Evolutionary conservation across 2,113 vertebrate species (phyloP), one percentile per base, ranked within the genome.

Genomic region (Thunnus thynnus): DNA sequence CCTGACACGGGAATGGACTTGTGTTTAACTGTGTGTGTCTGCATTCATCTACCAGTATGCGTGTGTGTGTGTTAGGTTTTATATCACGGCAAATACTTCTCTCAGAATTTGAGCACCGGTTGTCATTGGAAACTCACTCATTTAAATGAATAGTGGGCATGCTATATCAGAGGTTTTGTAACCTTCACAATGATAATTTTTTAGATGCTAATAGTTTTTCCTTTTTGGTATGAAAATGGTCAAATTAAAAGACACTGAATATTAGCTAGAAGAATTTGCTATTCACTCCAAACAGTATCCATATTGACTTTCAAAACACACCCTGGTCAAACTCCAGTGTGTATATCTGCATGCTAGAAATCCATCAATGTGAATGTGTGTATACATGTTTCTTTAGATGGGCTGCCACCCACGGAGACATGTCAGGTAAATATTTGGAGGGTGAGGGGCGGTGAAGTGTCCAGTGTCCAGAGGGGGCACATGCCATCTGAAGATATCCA

Each of bases 331-430:
- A 55, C 47, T n/a, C 60, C 11, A 13, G 72, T 85, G 78, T 83
- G 86, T 86, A 69, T 82, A 76, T 82, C 51, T 72, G 47, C 27
- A 62, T 76, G 86, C 78, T 79, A 70, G 85, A 32, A 87, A 89
- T 86, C 85, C 76, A 86, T 93, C 86, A 90, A 61, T 84, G 82
- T 86, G 90, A 86, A 86, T 86, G 78, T 88, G 86, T 87, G 84
- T 90, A 74, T 86, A 80, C 60, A 76, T 86, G 91, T 92, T 86
- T 86, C 80, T 85, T 89, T 89, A 82, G 88, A 92, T 86, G 72
- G 76, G 64, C 70, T 82, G 78, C 96, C 95, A 94, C 95, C 96
- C 95, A 96, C 86, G 83, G 90, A 90, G 95, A 90, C 79, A 2
- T 79, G 89, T 94, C 93, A 93, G 91, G 92, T 94, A 93, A 93